Evolutionary conservation across 2,888 invertebrate genomes (phyloP).

Genomic region (Sarcophaga variegata): DNA sequence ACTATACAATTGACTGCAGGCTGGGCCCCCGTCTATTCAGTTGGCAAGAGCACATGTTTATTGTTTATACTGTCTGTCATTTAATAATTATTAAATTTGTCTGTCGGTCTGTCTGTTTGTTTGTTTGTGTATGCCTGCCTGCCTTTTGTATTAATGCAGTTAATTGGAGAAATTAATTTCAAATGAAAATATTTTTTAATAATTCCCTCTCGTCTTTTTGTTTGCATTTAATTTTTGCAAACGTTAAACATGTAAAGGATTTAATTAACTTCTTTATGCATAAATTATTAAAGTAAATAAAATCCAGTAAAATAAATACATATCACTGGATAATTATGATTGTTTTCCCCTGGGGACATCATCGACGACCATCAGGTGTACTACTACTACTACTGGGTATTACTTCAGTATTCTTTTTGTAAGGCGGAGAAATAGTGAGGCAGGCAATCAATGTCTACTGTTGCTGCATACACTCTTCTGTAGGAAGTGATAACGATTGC

Average conservation of each 20-base stretch:
- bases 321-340: not conserved
- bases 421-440: no score
- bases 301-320: not conserved
- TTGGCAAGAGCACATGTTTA: no score
- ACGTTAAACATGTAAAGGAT: not conserved
- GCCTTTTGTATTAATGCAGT: not conserved
- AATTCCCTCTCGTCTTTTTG: not conserved
- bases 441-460: no score
- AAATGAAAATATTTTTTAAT: not conserved
- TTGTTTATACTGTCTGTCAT: no score
- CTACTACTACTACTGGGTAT: no score
- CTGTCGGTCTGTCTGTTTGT: conserved; percentile 15
- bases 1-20: not conserved
- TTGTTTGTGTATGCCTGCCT: not conserved
- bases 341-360: not conserved
- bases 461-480: no score
- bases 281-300: conserved; percentile 2
- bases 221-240: not conserved
- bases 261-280: conserved; percentile 10
- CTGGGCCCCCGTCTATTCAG: no score
- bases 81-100: not conserved
- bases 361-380: no score
- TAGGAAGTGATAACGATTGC: no score
- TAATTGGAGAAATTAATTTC: not conserved
- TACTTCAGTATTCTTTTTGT: no score